Evolutionary conservation across 2,113 vertebrate genomes (phyloP).

Genomic region (Cryptomyrus ogoouensis): DNA sequence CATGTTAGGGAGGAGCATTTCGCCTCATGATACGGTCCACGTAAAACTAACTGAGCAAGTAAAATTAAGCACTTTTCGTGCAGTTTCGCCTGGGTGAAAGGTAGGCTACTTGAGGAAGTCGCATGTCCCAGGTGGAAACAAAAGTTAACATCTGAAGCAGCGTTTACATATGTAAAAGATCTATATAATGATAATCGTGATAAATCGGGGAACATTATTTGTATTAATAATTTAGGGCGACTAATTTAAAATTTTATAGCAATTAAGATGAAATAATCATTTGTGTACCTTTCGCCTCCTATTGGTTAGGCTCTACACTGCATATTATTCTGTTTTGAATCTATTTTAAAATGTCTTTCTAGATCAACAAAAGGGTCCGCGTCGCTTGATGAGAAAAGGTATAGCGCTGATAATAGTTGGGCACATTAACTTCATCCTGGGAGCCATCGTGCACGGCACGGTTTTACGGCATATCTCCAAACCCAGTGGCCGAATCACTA

Average conservation of each 20-base stretch:
- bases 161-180: not conserved
- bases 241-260: not conserved
- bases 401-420: conserved; percentile 78
- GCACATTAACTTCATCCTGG: conserved; percentile 79
- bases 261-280: not conserved
- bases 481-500: conserved; percentile 58
- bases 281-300: not conserved
- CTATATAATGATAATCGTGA: not conserved
- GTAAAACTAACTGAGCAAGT: not conserved
- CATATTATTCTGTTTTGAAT: not conserved
- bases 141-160: not conserved
- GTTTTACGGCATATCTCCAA: conserved; percentile 82
- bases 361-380: conserved; percentile 66
- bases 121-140: not conserved
- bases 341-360: conserved; percentile 20
- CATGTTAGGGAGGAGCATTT: not conserved
- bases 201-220: not conserved
- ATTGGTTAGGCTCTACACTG: not conserved
- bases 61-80: not conserved
- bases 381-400: conserved; percentile 72
- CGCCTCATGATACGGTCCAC: not conserved
- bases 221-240: not conserved
- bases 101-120: not conserved
- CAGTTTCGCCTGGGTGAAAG: not conserved
- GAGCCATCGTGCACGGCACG: conserved; percentile 81